Percentiles rank a stretch among this genome's conserved stretches.
These are phyloP conservation scores for Lasiommata megera DNA, from an alignment of 2,888 invertebrate species.

Conservation along the genomic window DNA sequence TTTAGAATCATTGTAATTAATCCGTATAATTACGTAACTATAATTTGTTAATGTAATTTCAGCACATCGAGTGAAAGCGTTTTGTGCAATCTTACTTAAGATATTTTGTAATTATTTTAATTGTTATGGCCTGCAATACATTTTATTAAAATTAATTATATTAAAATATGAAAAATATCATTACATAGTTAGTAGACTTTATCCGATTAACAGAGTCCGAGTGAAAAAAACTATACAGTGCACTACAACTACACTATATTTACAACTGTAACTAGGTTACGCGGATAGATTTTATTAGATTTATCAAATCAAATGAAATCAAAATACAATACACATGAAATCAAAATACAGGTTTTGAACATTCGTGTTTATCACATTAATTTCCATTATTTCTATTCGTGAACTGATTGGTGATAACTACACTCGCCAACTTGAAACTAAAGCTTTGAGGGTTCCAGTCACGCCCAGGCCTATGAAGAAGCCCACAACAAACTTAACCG, in stretches of 20 bases:
- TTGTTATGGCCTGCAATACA: background rate
- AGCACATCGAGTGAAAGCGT: slow-evolving; percentile 4
- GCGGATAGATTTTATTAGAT: background rate
- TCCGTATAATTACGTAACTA: background rate
- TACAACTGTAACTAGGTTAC: background rate
- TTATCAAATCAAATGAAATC: background rate
- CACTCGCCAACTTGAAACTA: no score
- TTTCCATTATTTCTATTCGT: no score
- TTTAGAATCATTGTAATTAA: background rate
- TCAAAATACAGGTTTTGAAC: no score
- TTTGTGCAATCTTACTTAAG: slow-evolving; percentile 3
- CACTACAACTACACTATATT: no score
- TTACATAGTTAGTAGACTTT: background rate
- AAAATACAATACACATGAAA: no score
- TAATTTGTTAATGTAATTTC: slow-evolving; percentile 7
- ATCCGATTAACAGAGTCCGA: background rate
- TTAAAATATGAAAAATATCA: background rate
- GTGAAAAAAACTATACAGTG: background rate
- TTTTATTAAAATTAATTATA: background rate
- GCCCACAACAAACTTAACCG: no score
- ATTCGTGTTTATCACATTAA: no score
- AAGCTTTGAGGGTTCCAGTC: no score
- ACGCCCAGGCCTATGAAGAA: no score
- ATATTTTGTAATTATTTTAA: background rate
- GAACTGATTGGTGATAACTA: no score